Evolutionary conservation across 1,140 invertebrate species (phyloP).

Genomic region (Drosophila mayri): DNA sequence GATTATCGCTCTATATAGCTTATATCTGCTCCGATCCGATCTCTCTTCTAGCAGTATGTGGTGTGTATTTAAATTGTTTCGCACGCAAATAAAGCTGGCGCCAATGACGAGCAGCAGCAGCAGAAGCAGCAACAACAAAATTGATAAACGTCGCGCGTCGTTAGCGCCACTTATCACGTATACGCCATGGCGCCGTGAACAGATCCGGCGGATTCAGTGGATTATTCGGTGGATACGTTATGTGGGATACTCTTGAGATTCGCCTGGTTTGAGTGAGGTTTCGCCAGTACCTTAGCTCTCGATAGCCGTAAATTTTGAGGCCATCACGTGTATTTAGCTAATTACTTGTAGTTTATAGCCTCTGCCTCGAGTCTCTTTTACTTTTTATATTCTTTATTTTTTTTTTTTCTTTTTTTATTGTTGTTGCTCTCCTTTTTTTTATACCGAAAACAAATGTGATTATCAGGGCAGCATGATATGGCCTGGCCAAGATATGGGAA

Average conservation of each 20-base stretch:
- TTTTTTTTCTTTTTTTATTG: background rate
- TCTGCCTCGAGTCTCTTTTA: background rate
- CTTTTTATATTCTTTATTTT: background rate
- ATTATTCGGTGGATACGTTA: slow-evolving; percentile 6
- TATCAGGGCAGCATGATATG: slow-evolving; percentile 26
- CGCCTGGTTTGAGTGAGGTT: background rate
- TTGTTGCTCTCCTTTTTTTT: background rate
- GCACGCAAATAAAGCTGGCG: slow-evolving; percentile 82
- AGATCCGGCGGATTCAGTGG: slow-evolving; percentile 26
- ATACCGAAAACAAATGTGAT: slow-evolving; percentile 32
- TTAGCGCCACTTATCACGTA: slow-evolving; percentile 83
- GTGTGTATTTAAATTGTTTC: slow-evolving; percentile 68
- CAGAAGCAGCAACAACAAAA: slow-evolving; percentile 44
- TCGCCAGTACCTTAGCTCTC: background rate
- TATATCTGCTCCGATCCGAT: slow-evolving; percentile 12
- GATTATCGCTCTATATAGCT: slow-evolving; percentile 34
- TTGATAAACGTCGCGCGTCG: slow-evolving; percentile 80
- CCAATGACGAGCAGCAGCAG: slow-evolving; percentile 57
- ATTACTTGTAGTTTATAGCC: slow-evolving; percentile 52
- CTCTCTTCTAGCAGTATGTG: slow-evolving; percentile 11
- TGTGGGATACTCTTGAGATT: background rate
- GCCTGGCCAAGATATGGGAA: slow-evolving; percentile 27
- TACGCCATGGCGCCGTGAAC: slow-evolving; percentile 66
- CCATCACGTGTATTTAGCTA: slow-evolving; percentile 51
- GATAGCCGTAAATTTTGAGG: slow-evolving; percentile 12